These are phyloP conservation scores for Pristiophorus japonicus DNA, from an alignment of 2,113 vertebrate genomes.

Conservation along the genomic window DNA sequence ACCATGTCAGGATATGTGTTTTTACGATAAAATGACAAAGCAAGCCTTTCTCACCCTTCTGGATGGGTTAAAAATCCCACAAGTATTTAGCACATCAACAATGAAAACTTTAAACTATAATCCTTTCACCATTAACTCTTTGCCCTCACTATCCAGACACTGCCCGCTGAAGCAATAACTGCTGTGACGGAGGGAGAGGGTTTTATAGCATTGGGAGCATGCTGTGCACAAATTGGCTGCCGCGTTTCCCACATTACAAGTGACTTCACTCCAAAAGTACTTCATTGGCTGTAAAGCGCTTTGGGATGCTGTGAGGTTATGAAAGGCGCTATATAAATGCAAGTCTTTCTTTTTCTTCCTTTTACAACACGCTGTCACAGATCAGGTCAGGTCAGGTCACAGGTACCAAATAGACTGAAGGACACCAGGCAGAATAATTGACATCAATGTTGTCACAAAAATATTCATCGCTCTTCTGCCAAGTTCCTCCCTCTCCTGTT, in stretches of 20 bases:
- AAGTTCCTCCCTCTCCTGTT: neutral
- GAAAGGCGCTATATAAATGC: neutral
- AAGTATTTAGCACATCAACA: constrained; percentile 11
- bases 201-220: neutral
- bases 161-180: neutral
- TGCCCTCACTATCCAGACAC: neutral
- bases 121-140: neutral
- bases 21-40: constrained; percentile 49
- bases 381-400: neutral
- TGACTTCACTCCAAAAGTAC: neutral
- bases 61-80: constrained; percentile 34
- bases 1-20: constrained; percentile 55
- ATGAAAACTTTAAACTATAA: neutral
- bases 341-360: neutral
- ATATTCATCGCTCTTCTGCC: neutral
- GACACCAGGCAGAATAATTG: neutral
- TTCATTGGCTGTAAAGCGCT: neutral
- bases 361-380: neutral
- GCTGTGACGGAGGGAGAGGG: neutral
- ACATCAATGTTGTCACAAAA: neutral
- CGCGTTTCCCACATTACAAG: neutral
- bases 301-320: neutral
- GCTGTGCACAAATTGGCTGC: neutral
- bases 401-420: neutral
- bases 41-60: constrained; percentile 42